Evolutionary conservation across 2,888 invertebrate species (phyloP).

Genomic region (Invenusta paracnida): DNA sequence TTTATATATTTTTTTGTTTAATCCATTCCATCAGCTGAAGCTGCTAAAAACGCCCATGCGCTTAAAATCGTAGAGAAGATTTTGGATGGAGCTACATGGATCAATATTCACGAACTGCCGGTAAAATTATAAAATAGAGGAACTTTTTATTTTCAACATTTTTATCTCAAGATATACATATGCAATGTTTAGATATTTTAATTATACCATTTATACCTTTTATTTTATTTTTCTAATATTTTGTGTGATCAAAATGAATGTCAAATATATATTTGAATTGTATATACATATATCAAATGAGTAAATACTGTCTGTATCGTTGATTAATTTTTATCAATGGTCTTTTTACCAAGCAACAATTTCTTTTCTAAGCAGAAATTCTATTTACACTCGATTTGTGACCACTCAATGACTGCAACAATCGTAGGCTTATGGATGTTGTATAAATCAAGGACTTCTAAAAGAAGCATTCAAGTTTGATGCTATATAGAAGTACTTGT

Average conservation of each 20-base stretch:
- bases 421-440: too few species aligned
- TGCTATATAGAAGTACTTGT: too few species aligned
- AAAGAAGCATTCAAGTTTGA: too few species aligned
- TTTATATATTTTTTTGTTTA: too few species aligned
- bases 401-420: too few species aligned
- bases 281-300: neutral
- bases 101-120: slow-evolving; percentile 58
- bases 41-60: slow-evolving; percentile 56
- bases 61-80: slow-evolving; percentile 51
- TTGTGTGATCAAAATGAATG: neutral
- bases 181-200: too few species aligned
- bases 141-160: neutral
- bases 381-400: too few species aligned
- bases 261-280: neutral
- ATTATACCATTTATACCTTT: neutral
- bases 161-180: neutral
- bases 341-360: too few species aligned
- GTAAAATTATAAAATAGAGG: slow-evolving; percentile 48
- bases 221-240: neutral
- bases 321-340: too few species aligned
- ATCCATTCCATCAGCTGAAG: slow-evolving; percentile 48
- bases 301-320: too few species aligned
- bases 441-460: too few species aligned
- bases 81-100: slow-evolving; percentile 56
- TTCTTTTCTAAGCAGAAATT: too few species aligned